Percentiles rank a stretch among this genome's conserved stretches.
Conservation (phyloP, 2,113 vertebrate genomes). For the Eptesicus fuscus region DNA sequence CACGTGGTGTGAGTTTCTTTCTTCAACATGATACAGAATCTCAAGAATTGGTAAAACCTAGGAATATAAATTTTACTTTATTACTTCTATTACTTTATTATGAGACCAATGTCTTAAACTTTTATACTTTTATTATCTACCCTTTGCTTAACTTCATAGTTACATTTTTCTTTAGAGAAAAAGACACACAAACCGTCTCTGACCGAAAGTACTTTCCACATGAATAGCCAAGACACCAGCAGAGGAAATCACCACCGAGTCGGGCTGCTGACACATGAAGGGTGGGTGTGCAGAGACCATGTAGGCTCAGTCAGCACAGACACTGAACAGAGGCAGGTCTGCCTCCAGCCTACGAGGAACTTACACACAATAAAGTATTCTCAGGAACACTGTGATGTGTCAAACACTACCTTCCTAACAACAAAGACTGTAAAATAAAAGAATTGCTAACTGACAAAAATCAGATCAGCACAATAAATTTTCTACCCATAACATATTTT, state of each 20-base stretch:
- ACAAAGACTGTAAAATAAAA: not conserved
- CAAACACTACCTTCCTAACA: not conserved
- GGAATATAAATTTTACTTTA: not conserved
- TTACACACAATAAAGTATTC: not conserved
- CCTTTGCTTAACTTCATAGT: not conserved
- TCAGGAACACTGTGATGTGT: not conserved
- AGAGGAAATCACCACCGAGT: not conserved
- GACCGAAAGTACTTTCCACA: not conserved
- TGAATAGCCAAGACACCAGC: not conserved
- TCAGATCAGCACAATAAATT: not conserved
- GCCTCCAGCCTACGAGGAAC: not conserved
- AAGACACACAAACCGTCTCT: not conserved
- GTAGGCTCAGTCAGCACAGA: not conserved
- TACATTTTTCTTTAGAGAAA: conserved; percentile 12
- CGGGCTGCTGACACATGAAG: not conserved
- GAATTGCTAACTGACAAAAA: not conserved
- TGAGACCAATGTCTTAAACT: not conserved
- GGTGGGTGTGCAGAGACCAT: not conserved
- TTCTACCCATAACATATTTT: not conserved
- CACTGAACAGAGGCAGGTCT: not conserved
- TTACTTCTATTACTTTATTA: conserved; percentile 1
- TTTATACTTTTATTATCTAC: not conserved
- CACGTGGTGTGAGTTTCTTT: conserved; percentile 98
- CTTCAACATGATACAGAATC: conserved; percentile 97
- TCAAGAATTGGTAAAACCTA: conserved; percentile 98